phyloP scores from a whole-genome alignment of 2,113 vertebrate genomes.

The Cololabis saira region DNA sequence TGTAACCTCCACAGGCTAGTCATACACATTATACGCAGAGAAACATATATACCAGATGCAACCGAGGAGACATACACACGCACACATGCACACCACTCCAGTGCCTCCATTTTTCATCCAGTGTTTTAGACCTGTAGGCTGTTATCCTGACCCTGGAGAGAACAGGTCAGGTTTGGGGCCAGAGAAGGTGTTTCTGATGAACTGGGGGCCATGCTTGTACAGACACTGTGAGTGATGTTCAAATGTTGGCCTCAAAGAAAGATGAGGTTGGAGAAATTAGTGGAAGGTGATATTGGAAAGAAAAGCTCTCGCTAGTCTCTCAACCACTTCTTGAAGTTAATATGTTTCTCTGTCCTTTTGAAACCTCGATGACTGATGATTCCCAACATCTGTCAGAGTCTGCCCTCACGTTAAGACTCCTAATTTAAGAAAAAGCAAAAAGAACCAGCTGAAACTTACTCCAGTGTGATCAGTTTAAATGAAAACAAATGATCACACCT shows the following conservation, averaged over 20 bases:
- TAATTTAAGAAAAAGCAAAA: background rate
- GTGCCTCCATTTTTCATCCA: conserved; percentile 74
- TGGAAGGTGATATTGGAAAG: conserved; percentile 31
- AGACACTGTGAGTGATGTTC: conserved; percentile 73
- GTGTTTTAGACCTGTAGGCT: conserved; percentile 64
- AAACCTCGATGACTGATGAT: conserved; percentile 29
- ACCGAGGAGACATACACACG: conserved; percentile 49
- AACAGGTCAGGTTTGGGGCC: conserved; percentile 70
- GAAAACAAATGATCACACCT: background rate
- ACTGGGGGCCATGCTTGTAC: conserved; percentile 70
- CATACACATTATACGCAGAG: conserved; percentile 72
- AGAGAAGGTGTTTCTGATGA: conserved; percentile 79
- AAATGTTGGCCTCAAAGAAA: conserved; percentile 51
- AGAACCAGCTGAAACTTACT: conserved; percentile 3
- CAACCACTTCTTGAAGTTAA: conserved; percentile 21
- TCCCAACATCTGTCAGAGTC: conserved; percentile 33
- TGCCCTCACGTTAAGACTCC: conserved; percentile 8
- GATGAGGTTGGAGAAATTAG: conserved; percentile 55
- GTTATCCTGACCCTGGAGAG: conserved; percentile 76
- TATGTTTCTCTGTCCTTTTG: conserved; percentile 27
- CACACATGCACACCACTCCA: conserved; percentile 40
- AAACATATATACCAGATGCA: conserved; percentile 72
- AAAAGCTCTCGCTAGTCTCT: conserved; percentile 44
- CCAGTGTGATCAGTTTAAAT: background rate
- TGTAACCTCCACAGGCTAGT: conserved; percentile 88